phyloP scores from a whole-genome alignment of 2,888 invertebrate genomes.

The Eutolmus rufibarbis region DNA sequence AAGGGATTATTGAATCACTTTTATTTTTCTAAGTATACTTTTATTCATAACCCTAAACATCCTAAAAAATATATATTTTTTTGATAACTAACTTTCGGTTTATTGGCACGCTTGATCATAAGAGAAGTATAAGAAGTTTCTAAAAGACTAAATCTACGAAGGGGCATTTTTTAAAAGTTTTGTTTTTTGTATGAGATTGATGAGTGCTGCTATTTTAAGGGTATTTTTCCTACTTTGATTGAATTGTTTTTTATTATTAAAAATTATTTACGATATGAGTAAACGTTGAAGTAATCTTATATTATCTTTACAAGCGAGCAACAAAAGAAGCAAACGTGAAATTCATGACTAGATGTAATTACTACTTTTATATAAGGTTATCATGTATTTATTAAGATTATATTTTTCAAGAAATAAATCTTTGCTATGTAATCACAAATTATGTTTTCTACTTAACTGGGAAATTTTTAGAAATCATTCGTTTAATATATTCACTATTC shows the following conservation, averaged over 20 bases:
- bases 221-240: background rate
- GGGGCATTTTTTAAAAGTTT: background rate
- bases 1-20: background rate
- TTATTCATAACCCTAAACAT: background rate
- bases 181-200: background rate
- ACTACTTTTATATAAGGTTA: constrained; percentile 4
- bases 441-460: background rate
- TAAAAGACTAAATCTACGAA: background rate
- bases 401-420: constrained; percentile 36
- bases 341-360: constrained; percentile 37
- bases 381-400: constrained; percentile 37
- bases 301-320: background rate
- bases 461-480: background rate
- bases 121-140: background rate
- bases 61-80: background rate
- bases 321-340: background rate
- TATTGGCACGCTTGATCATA: background rate
- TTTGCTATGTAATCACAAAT: constrained; percentile 20
- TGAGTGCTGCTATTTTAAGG: background rate
- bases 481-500: too few species aligned
- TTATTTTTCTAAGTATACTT: background rate
- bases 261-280: background rate
- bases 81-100: constrained; percentile 16
- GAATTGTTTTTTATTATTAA: background rate
- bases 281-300: background rate